phyloP scores from a whole-genome alignment of 2,113 vertebrate genomes.

The Ceyx margarethae region DNA sequence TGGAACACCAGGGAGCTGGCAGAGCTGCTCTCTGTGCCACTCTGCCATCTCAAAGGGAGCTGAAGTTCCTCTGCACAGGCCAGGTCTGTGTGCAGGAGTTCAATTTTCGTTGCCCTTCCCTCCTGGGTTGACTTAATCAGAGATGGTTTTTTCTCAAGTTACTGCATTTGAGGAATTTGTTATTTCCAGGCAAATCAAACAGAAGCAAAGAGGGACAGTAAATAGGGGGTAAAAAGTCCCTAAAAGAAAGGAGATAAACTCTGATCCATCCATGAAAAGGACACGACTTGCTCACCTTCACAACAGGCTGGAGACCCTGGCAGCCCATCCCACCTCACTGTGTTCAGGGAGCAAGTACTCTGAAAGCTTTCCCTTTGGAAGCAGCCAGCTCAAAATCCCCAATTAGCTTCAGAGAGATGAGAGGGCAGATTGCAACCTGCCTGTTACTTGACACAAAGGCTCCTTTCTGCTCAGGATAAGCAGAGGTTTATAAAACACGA shows the following conservation, averaged over 20 bases:
- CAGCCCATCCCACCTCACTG: not conserved
- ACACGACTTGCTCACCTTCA: not conserved
- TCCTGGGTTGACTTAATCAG: constrained; percentile 28
- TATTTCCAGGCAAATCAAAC: not conserved
- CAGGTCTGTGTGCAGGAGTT: constrained; percentile 5
- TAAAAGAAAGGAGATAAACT: not conserved
- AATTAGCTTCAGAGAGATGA: not conserved
- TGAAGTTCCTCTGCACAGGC: constrained; percentile 18
- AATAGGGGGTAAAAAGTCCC: not conserved
- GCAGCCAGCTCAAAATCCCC: not conserved
- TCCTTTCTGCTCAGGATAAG: not conserved
- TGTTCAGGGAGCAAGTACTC: not conserved
- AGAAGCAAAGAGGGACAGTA: not conserved
- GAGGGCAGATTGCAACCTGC: not conserved
- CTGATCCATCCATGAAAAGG: not conserved
- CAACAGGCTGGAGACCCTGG: not conserved
- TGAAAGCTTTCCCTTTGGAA: not conserved
- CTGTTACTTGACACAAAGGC: not conserved
- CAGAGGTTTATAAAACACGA: not conserved
- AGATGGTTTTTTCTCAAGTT: constrained; percentile 17
- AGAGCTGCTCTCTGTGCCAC: not conserved
- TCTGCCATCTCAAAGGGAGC: not conserved
- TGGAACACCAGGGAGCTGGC: not conserved
- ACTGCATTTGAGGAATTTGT: not conserved
- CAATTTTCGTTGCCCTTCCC: constrained; percentile 32